phyloP scores from a whole-genome alignment of 2,797 vertebrate genomes.

The Morus bassanus region DNA sequence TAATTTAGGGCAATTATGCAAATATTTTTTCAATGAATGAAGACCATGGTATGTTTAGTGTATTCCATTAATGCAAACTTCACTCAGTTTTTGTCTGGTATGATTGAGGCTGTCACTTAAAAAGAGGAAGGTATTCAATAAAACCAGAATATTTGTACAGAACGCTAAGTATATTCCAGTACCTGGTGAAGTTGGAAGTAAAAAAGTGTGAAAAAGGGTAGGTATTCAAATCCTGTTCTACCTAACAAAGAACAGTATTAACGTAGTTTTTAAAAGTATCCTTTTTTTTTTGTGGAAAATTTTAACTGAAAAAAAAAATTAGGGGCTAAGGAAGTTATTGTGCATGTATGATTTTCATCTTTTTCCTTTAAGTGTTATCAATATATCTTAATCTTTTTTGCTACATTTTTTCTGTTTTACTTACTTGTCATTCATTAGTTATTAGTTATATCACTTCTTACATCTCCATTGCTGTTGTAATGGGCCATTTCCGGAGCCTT shows the following conservation, averaged over 20 bases:
- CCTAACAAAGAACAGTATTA: neutral
- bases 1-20: conserved; percentile 63
- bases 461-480: neutral
- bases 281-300: neutral
- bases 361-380: neutral
- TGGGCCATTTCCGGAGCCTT: neutral
- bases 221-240: neutral
- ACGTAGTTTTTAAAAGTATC: neutral
- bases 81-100: conserved; percentile 40
- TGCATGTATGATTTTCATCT: neutral
- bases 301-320: neutral
- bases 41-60: conserved; percentile 15
- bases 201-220: neutral
- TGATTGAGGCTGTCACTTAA: conserved; percentile 52
- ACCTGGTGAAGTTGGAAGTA: neutral
- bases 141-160: neutral
- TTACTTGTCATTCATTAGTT: neutral
- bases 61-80: conserved; percentile 35
- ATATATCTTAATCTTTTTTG: neutral
- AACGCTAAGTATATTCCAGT: neutral
- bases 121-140: neutral
- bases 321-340: neutral
- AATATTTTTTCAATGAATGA: conserved; percentile 46
- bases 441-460: neutral
- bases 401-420: neutral